Percentiles rank a stretch among this genome's conserved stretches.
Evolutionary conservation across 2,113 vertebrate species (phyloP).

Genomic region (Campylorhamphus procurvoides): DNA sequence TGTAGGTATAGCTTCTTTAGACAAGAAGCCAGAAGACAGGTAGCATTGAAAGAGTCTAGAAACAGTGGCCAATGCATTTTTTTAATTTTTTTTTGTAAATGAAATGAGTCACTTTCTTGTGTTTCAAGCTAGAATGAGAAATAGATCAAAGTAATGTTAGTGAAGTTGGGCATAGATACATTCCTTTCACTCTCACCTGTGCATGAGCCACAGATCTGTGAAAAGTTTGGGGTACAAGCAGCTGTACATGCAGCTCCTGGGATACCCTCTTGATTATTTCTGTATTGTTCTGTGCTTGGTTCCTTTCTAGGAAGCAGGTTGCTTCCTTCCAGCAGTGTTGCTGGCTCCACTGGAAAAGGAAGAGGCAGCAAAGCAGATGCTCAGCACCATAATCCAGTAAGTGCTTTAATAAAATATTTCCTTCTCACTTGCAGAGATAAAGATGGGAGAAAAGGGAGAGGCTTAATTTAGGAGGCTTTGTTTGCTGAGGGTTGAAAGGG

Average conservation of each 20-base stretch:
- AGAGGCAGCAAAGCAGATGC: constrained; percentile 57
- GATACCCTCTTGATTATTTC: constrained; percentile 8
- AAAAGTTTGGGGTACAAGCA: neutral
- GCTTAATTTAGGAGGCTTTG: neutral
- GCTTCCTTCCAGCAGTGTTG: constrained; percentile 61
- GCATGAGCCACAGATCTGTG: neutral
- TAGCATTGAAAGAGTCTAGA: neutral
- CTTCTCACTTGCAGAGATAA: neutral
- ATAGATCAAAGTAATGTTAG: neutral
- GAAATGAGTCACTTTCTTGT: neutral
- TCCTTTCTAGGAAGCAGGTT: constrained; percentile 66
- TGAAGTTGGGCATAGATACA: neutral
- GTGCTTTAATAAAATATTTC: constrained; percentile 28
- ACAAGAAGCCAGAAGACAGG: neutral
- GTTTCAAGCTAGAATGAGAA: neutral
- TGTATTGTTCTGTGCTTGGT: constrained; percentile 53
- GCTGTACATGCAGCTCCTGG: neutral
- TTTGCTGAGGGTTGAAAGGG: neutral
- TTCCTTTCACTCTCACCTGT: neutral
- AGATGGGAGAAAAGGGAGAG: neutral
- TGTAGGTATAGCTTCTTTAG: neutral
- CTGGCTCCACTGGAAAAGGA: constrained; percentile 55
- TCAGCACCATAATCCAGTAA: constrained; percentile 63
- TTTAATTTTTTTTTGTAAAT: neutral
- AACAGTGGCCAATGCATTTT: neutral